Conservation (phyloP, 2,888 invertebrate species). For the Fissipunctia ypsillon region DNA sequence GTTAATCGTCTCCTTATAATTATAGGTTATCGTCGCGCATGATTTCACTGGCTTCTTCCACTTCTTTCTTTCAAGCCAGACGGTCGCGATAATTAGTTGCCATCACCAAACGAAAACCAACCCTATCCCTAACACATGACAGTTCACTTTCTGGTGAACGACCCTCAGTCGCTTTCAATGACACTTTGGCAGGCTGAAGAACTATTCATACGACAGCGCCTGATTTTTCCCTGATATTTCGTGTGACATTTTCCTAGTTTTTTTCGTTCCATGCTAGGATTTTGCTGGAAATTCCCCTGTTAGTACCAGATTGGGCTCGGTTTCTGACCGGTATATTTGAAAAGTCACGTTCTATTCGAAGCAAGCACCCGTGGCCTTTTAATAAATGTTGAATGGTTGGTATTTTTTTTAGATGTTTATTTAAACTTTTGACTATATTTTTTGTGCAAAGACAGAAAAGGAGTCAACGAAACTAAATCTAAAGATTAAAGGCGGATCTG, state of each 20-base stretch:
- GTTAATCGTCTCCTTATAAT: constrained; percentile 80
- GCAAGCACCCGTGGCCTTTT: constrained; percentile 16
- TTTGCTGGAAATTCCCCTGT: constrained; percentile 61
- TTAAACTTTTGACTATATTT: neutral
- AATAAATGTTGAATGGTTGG: neutral
- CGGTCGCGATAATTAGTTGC: constrained; percentile 76
- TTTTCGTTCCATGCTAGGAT: constrained; percentile 56
- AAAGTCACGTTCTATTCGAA: constrained; percentile 48
- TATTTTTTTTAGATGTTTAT: neutral
- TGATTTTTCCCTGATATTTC: constrained; percentile 73
- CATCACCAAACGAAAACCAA: constrained; percentile 46
- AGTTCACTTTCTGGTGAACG: constrained; percentile 53
- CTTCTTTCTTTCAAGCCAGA: constrained; percentile 74
- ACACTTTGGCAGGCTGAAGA: constrained; percentile 75
- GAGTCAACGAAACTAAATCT: neutral
- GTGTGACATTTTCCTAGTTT: constrained; percentile 67
- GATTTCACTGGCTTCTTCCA: constrained; percentile 82
- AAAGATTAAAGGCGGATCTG: neutral
- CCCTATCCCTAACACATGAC: constrained; percentile 50
- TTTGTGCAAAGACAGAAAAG: neutral
- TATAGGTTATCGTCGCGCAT: constrained; percentile 81
- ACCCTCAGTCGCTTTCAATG: constrained; percentile 72
- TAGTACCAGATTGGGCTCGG: constrained; percentile 31
- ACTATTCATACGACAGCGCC: constrained; percentile 76
- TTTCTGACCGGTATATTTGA: constrained; percentile 41